phyloP scores from a whole-genome alignment of 1,140 invertebrate genomes.

The Zeugodacus cucurbitae region DNA sequence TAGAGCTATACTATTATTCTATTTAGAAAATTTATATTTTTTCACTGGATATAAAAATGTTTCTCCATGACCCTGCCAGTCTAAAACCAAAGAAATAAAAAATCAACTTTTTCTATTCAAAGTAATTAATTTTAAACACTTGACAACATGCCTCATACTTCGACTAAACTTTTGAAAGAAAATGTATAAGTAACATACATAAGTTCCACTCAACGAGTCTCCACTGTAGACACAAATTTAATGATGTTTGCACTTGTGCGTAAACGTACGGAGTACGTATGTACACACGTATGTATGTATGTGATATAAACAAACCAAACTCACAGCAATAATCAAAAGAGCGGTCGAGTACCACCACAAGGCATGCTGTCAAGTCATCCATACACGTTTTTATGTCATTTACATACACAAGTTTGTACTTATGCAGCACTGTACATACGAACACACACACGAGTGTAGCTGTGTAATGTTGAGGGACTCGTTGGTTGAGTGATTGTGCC shows the following conservation, averaged over 20 bases:
- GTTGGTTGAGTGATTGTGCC: not conserved
- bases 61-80: too few species aligned
- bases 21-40: too few species aligned
- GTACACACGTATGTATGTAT: not conserved
- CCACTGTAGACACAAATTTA: not conserved
- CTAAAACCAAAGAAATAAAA: too few species aligned
- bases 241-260: not conserved
- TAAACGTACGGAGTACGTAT: not conserved
- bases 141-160: too few species aligned
- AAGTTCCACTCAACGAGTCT: not conserved
- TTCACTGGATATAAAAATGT: too few species aligned
- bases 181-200: too few species aligned
- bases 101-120: too few species aligned
- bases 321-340: not conserved
- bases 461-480: not conserved
- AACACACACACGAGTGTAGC: too few species aligned
- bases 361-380: constrained; percentile 16
- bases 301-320: constrained; percentile 27
- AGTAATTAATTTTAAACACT: too few species aligned
- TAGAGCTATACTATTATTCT: too few species aligned
- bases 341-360: not conserved
- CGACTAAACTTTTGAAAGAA: too few species aligned
- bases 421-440: not conserved
- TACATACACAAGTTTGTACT: not conserved
- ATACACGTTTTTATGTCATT: constrained; percentile 1